Evolutionary conservation across 1,140 invertebrate species (phyloP).

Genomic region (Zaprionus capensis): DNA sequence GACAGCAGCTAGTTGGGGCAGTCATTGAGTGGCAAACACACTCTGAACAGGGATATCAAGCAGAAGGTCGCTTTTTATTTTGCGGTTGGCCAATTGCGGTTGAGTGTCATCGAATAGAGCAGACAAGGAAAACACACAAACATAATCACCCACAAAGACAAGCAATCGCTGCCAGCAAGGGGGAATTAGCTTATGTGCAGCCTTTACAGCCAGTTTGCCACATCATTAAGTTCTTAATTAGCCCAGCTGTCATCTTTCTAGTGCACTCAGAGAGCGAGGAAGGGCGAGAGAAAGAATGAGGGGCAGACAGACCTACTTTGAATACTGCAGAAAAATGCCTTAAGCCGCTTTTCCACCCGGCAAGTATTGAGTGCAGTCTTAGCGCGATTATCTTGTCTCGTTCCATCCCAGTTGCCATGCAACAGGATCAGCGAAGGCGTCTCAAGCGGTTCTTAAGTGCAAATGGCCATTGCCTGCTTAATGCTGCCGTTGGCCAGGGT

Average conservation of each 20-base stretch:
- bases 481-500: conserved; percentile 19
- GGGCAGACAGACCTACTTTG: not conserved
- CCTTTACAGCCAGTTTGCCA: conserved; percentile 46
- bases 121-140: conserved; percentile 25
- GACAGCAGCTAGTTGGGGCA: conserved; percentile 5
- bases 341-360: conserved; percentile 47
- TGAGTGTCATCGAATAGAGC: conserved; percentile 69
- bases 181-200: conserved; percentile 25
- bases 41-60: conserved; percentile 26
- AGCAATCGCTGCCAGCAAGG: conserved; percentile 23
- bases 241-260: conserved; percentile 27
- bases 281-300: not conserved
- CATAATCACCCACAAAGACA: conserved; percentile 6
- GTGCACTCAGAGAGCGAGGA: not conserved
- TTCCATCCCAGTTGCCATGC: conserved; percentile 52
- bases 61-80: conserved; percentile 14
- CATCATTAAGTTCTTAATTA: conserved; percentile 54
- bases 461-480: conserved; percentile 24
- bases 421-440: conserved; percentile 18
- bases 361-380: conserved; percentile 45
- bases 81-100: conserved; percentile 65
- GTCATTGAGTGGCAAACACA: conserved; percentile 53
- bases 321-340: conserved; percentile 28
- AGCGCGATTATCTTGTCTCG: conserved; percentile 44
- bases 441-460: conserved; percentile 26